A percentile compares a stretch with the other conserved stretches of the same genome.
phyloP scores from a whole-genome alignment of 2,797 vertebrate species.

The Pampus argenteus region DNA sequence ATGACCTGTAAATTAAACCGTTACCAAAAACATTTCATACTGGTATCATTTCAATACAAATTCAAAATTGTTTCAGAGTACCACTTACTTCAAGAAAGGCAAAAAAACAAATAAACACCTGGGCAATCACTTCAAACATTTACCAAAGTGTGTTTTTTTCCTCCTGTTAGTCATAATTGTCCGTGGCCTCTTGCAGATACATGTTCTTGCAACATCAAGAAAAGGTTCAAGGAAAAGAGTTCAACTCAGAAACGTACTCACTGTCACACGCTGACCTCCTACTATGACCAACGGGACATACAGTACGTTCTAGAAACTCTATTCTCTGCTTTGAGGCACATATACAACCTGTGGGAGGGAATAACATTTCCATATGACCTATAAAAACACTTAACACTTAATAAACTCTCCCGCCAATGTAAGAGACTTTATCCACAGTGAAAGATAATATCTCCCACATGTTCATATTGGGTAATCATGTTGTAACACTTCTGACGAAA shows the following conservation, averaged over 20 bases:
- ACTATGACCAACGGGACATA: constrained; percentile 13
- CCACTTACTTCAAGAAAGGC: constrained; percentile 30
- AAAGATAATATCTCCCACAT: constrained; percentile 28
- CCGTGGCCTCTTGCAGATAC: constrained; percentile 18
- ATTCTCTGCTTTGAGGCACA: constrained; percentile 55
- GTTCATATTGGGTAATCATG: background rate
- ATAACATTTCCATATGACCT: constrained; percentile 31
- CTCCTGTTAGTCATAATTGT: constrained; percentile 18
- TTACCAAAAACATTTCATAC: constrained; percentile 35
- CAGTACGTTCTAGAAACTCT: constrained; percentile 13
- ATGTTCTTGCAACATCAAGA: constrained; percentile 12
- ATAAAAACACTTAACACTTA: constrained; percentile 15
- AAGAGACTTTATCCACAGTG: constrained; percentile 35
- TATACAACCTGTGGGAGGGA: constrained; percentile 22
- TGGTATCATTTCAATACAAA: constrained; percentile 41
- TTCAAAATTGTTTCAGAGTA: constrained; percentile 46
- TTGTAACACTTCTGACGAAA: constrained; percentile 19
- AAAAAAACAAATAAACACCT: constrained; percentile 22
- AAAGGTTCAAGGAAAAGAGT: constrained; percentile 27
- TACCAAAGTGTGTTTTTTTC: constrained; percentile 9
- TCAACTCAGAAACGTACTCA: background rate
- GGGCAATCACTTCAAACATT: constrained; percentile 32
- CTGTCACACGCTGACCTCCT: constrained; percentile 22
- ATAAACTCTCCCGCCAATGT: constrained; percentile 17
- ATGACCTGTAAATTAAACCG: background rate